A percentile compares a stretch with the other conserved stretches of the same genome.
phyloP scores from a whole-genome alignment of 2,888 invertebrate genomes.

The Deroplatys truncata region DNA sequence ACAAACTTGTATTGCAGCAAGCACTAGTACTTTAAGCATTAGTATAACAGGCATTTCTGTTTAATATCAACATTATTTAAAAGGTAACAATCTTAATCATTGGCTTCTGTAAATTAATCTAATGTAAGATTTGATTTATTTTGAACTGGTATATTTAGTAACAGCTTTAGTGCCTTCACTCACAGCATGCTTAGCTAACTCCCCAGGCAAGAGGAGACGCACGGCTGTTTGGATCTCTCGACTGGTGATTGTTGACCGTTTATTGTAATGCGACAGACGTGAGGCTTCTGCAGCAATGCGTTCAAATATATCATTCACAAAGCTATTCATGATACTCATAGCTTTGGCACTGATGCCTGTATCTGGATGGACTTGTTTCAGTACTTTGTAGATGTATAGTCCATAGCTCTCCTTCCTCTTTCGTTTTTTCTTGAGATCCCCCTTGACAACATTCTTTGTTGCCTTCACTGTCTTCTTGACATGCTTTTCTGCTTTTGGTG shows the following conservation, averaged over 20 bases:
- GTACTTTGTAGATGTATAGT: constrained; percentile 56
- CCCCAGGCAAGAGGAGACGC: constrained; percentile 63
- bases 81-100: no score
- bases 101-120: no score
- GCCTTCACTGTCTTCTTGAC: no score
- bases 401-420: constrained; percentile 46
- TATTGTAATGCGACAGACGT: constrained; percentile 57
- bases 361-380: constrained; percentile 59
- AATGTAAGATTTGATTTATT: background rate
- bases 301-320: constrained; percentile 71
- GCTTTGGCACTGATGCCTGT: constrained; percentile 65
- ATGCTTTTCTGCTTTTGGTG: no score
- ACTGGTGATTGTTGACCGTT: constrained; percentile 60
- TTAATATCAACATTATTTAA: no score
- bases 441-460: constrained; percentile 41
- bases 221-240: constrained; percentile 68
- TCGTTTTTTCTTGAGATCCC: constrained; percentile 43
- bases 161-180: constrained; percentile 58
- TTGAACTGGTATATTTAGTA: constrained; percentile 37
- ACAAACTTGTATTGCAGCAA: no score
- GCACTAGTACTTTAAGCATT: no score
- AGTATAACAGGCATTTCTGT: no score
- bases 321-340: constrained; percentile 48
- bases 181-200: constrained; percentile 67
- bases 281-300: constrained; percentile 64